A percentile compares a stretch with the other conserved stretches of the same genome.
Conservation (phyloP, 2,888 invertebrate genomes). For the Neoaliturus tenellus region DNA sequence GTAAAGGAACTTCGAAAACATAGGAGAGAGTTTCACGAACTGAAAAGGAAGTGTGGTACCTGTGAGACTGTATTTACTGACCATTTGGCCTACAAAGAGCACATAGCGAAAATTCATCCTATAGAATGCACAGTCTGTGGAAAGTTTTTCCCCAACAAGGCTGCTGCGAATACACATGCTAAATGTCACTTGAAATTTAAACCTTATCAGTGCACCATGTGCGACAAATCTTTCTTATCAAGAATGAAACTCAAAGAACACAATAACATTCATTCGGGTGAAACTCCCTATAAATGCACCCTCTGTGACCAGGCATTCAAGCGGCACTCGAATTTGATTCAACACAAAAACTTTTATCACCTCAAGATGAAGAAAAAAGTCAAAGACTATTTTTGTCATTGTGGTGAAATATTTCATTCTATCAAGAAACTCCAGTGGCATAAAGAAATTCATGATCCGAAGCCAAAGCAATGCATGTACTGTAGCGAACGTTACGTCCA, state of each 20-base stretch:
- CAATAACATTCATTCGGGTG: slow-evolving; percentile 88
- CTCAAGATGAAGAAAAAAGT: slow-evolving; percentile 82
- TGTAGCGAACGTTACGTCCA: slow-evolving; percentile 94
- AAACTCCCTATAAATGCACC: slow-evolving; percentile 87
- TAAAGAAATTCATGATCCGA: slow-evolving; percentile 88
- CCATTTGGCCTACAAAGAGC: slow-evolving; percentile 82
- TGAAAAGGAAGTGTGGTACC: slow-evolving; percentile 75
- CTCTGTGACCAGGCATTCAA: slow-evolving; percentile 88
- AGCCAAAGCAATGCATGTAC: slow-evolving; percentile 89
- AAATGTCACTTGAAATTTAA: slow-evolving; percentile 89
- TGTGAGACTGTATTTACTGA: slow-evolving; percentile 82
- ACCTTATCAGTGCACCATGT: slow-evolving; percentile 84
- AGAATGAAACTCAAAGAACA: slow-evolving; percentile 90
- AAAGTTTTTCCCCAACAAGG: slow-evolving; percentile 85
- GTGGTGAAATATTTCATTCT: slow-evolving; percentile 89
- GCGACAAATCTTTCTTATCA: slow-evolving; percentile 89
- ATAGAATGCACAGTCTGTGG: slow-evolving; percentile 89
- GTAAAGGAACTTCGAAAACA: slow-evolving; percentile 59
- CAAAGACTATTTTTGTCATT: slow-evolving; percentile 85
- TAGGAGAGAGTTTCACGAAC: slow-evolving; percentile 62
- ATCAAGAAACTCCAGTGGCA: slow-evolving; percentile 91
- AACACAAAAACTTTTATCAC: slow-evolving; percentile 88
- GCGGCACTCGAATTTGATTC: slow-evolving; percentile 89
- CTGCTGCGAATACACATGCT: slow-evolving; percentile 81
- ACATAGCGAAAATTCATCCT: slow-evolving; percentile 84